Percentiles rank a stretch among this genome's conserved stretches.
phyloP scores from a whole-genome alignment of 2,888 invertebrate genomes.

The Taenaris catops region DNA sequence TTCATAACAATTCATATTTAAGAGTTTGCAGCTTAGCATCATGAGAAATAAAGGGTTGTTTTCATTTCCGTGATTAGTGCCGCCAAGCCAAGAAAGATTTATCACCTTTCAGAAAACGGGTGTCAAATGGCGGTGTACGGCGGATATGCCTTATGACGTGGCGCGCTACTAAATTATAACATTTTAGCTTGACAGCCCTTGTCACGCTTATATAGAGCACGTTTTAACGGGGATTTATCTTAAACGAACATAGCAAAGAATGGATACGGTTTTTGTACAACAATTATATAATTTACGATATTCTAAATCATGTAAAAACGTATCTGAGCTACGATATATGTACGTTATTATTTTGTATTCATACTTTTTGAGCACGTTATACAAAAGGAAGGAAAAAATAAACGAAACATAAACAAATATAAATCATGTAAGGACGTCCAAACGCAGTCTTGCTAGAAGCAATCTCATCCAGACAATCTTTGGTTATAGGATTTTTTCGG shows the following conservation, averaged over 20 bases:
- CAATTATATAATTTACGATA: no score
- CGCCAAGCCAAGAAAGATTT: constrained; percentile 57
- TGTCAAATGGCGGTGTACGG: constrained; percentile 55
- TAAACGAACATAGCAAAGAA: constrained; percentile 32
- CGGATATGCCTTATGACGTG: constrained; percentile 52
- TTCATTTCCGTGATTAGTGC: constrained; percentile 69
- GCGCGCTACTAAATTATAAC: constrained; percentile 70
- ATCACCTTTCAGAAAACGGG: constrained; percentile 55
- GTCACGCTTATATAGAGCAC: constrained; percentile 47
- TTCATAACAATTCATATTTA: constrained; percentile 39
- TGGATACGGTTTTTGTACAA: constrained; percentile 22
- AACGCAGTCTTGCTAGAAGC: no score
- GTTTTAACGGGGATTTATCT: constrained; percentile 48
- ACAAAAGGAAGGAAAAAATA: no score
- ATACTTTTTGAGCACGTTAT: no score
- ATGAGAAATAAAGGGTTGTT: constrained; percentile 57
- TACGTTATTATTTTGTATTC: no score
- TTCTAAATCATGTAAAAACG: no score
- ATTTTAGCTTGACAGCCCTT: constrained; percentile 66
- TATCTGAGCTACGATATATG: no score
- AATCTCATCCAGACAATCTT: no score
- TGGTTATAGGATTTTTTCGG: no score
- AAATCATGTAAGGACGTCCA: no score
- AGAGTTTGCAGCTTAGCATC: constrained; percentile 30
- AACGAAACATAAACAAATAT: no score